Base-by-base conservation (phyloP, 2,888 invertebrate genomes). In the Hylaea fasciaria region DNA sequence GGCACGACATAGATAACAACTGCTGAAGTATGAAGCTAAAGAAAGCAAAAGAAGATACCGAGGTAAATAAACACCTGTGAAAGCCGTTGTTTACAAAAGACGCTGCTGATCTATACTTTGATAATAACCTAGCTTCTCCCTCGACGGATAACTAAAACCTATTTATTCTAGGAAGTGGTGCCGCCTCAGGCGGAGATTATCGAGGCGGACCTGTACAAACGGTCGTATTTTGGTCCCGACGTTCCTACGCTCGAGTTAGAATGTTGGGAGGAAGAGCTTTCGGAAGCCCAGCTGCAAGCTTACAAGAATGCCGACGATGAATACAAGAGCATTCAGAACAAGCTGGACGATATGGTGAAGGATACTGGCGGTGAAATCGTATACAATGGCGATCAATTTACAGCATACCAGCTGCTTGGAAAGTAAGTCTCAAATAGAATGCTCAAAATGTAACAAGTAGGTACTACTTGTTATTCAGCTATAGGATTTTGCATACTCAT, bases 241-340 rank as follows among this genome's bases (percentile, higher is more conserved):
- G 85, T 92, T 2, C 93, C 91, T 0, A 93, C 93, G 0, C 83
- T 95, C 48, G 94, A 94, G 60, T 90, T 97, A 77, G 96, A 96
- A 70, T 95, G 95, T 76, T 94, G 94, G 93, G 94, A 95, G 39
- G 96, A 97, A 63, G 95, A 95, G 44, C 86, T 96, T 0, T 94
- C 94, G 0, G 93, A 94, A 52, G 93, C 91, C 0, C 96, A 96
- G 80, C 78, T 94, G 14, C 93, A 94, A 45, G 93, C 94, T 0
- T 94, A 93, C 68, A 94, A 94, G 66, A 93, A 93, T 81, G 93
- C 94, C 9, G 93, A 95, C 66, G 93, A 94, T 63, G 96, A 96
- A 73, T 95, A 95, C 71, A 93, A 94, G 74, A 94, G 94, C 60
- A 93, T 95, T 48, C 94, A 94, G 68, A 92, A 85, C 64, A 94